Evolutionary conservation across 2,113 vertebrate genomes (phyloP), one percentile per base, ranked within the genome.

Genomic region (Panthera tigris): DNA sequence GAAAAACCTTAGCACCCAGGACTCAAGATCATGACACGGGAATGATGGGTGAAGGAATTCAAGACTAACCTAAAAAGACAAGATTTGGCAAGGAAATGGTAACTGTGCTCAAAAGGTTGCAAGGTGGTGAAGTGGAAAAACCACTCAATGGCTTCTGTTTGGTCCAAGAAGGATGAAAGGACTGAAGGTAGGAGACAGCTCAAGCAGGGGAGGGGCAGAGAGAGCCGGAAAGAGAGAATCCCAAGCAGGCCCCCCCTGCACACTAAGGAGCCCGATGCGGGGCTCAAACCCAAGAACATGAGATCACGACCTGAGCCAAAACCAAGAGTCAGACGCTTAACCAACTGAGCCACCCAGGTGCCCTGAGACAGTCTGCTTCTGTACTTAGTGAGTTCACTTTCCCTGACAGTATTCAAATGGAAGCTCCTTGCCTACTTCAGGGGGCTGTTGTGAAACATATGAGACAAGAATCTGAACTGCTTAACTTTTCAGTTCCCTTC

Each of bases 121-220:
- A 96, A 90, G 66, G 65, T 11, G 18, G 10, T 36, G 9, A 95
- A 71, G 39, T 73, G 39, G 39, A 61, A 95, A 95, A 92, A 94
- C 65, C 45, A 50, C 15, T 39, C 18, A 13, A 8, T 39, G 21
- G 79, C 61, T 91, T 78, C 50, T 63, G 16, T 92, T 78, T 96
- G 29, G 41, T 52, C 45, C 39, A 61, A 86, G 63, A 87, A 91
- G 36, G 86, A 71, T 10, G 8, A 85, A 92, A 96, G 45, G 16
- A 52, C 16, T 27, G n/a, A 89, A 39, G 14, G 55, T 39, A 68
- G 13, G 31, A 29, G 65, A 84, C 7, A 85, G 57, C 21, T 23
- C 57, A 61, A 61, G 57, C 8, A 9, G 57, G 21, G 21, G 57
- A 61, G 57, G 57, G 21, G 57, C 19, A 61, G 57, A 61, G 57